A percentile compares a stretch with the other conserved stretches of the same genome.
These are phyloP conservation scores for Bos indicus DNA, from an alignment of 2,113 vertebrate genomes.

Conservation along the genomic window DNA sequence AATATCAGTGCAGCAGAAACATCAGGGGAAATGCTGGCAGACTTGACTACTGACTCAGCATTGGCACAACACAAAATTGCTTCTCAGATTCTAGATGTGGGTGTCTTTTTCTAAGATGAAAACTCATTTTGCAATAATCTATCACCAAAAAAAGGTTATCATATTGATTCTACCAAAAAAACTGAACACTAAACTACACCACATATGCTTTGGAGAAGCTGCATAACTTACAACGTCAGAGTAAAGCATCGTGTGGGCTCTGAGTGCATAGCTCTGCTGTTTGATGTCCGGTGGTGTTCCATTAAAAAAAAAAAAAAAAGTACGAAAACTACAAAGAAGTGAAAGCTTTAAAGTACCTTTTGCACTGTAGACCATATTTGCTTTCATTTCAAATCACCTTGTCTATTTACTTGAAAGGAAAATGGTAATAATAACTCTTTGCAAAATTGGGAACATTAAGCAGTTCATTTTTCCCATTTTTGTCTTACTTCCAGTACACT, in stretches of 20 bases:
- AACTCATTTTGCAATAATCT: background rate
- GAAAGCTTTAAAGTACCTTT: background rate
- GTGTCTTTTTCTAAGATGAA: background rate
- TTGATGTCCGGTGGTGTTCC: background rate
- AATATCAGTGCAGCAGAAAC: background rate
- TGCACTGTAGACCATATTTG: background rate
- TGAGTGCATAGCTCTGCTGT: background rate
- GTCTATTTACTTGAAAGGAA: constrained; percentile 30
- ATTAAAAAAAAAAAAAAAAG: background rate
- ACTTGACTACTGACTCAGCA: background rate
- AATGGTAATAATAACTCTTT: background rate
- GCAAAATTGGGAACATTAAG: background rate
- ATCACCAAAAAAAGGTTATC: background rate
- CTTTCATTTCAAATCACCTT: background rate
- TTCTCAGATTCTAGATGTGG: background rate
- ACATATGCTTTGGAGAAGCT: background rate
- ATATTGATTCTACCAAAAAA: background rate
- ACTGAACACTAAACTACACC: background rate
- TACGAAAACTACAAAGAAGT: background rate
- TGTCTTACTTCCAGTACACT: background rate
- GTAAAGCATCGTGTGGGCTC: background rate
- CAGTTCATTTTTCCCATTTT: background rate
- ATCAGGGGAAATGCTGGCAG: background rate
- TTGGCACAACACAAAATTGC: background rate
- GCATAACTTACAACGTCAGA: background rate